A percentile compares a stretch with the other conserved stretches of the same genome.
Conservation (phyloP, 2,113 vertebrate genomes). For the Sturnus vulgaris region DNA sequence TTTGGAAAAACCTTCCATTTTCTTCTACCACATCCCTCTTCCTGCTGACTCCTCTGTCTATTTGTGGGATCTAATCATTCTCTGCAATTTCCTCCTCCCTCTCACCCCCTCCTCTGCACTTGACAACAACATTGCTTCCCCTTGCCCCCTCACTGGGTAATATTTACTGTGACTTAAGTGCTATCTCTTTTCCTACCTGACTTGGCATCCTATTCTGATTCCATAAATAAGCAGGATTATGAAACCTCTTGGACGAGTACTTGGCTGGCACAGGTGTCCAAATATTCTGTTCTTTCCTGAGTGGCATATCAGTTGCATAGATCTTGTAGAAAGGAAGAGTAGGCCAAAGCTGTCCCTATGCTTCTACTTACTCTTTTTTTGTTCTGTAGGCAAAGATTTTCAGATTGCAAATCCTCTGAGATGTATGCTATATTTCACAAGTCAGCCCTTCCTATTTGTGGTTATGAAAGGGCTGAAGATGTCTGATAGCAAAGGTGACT, state of each 20-base stretch:
- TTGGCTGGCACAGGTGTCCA: constrained; percentile 32
- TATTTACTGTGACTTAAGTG: constrained; percentile 3
- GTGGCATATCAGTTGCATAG: not conserved
- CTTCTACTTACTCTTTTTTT: constrained; percentile 19
- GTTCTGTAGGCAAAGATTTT: not conserved
- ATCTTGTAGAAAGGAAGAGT: not conserved
- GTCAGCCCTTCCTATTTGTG: not conserved
- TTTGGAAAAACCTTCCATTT: constrained; percentile 25
- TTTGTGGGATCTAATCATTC: not conserved
- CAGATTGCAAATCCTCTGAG: not conserved
- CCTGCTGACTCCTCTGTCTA: not conserved
- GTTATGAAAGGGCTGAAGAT: not conserved
- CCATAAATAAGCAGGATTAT: not conserved
- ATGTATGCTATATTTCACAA: not conserved
- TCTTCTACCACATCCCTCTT: not conserved
- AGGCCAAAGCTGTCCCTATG: not conserved
- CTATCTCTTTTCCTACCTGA: constrained; percentile 54
- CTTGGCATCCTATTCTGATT: constrained; percentile 44
- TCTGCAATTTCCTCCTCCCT: constrained; percentile 42
- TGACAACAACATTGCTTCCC: constrained; percentile 5
- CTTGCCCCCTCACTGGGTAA: not conserved
- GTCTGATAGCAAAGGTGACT: not conserved
- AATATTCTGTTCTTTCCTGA: constrained; percentile 32
- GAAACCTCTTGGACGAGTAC: not conserved
- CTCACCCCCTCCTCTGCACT: not conserved